Percentiles rank a stretch among this genome's conserved stretches.
These are phyloP conservation scores for Lasioglossum morio DNA, from an alignment of 2,888 invertebrate species.

Conservation along the genomic window DNA sequence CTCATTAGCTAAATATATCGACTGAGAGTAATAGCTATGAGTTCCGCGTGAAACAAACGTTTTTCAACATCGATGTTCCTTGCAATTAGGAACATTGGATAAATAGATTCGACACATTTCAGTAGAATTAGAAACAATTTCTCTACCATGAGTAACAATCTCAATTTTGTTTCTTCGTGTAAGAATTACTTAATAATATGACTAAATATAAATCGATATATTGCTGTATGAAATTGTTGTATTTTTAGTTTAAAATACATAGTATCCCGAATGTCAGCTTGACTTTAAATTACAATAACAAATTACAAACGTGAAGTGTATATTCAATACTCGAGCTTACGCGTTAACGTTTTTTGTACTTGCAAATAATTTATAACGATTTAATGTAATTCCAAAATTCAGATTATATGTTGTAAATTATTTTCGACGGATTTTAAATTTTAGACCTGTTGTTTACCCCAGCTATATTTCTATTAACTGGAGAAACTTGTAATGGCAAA, in stretches of 20 bases:
- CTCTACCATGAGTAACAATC: not conserved
- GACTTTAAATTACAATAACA: not conserved
- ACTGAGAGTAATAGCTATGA: constrained; percentile 51
- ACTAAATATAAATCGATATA: not conserved
- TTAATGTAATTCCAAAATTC: not conserved
- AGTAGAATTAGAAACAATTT: not conserved
- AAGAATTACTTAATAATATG: not conserved
- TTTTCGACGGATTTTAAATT: not conserved
- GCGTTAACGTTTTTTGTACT: not conserved
- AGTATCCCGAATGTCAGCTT: not conserved
- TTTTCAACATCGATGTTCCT: not conserved
- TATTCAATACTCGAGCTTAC: not conserved
- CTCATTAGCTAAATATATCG: constrained; percentile 59
- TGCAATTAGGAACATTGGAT: not conserved
- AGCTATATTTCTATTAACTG: not conserved
- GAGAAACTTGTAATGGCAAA: not conserved
- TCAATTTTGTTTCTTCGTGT: not conserved
- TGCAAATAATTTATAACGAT: not conserved
- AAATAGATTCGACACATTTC: not conserved
- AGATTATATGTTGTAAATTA: not conserved
- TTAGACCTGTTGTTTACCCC: not conserved
- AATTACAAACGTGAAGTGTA: not conserved
- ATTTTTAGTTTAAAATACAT: not conserved
- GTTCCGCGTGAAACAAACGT: constrained; percentile 11
- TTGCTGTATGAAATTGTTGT: not conserved